Conservation (phyloP, 2,113 vertebrate genomes). For the Channa maculata region DNA sequence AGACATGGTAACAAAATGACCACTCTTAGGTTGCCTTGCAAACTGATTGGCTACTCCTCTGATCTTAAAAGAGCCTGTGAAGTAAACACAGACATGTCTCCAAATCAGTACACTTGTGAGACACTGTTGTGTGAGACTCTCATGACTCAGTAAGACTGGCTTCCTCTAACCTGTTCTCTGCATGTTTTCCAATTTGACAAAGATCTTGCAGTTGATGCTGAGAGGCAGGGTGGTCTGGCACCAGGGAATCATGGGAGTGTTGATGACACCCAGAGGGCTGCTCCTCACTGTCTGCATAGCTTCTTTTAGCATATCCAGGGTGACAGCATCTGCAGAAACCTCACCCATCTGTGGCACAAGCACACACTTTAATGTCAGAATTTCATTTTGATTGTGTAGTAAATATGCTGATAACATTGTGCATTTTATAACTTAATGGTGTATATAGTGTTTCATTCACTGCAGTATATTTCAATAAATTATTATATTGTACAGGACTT, state of each 20-base stretch:
- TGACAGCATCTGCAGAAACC: conserved; percentile 63
- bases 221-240: conserved; percentile 77
- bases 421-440: too few species aligned
- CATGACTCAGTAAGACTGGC: not conserved
- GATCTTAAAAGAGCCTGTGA: conserved; percentile 85
- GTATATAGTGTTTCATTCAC: too few species aligned
- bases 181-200: conserved; percentile 86
- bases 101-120: not conserved
- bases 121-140: not conserved
- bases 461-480: too few species aligned
- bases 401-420: not conserved
- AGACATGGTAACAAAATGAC: conserved; percentile 83
- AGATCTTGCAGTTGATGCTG: conserved; percentile 60
- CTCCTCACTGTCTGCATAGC: conserved; percentile 76
- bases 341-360: conserved; percentile 70
- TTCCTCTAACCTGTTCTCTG: conserved; percentile 78
- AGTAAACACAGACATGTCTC: not conserved
- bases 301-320: conserved; percentile 74
- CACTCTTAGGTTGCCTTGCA: conserved; percentile 63
- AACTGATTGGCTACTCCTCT: conserved; percentile 86
- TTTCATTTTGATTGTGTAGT: not conserved
- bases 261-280: conserved; percentile 83
- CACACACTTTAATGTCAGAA: not conserved
- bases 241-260: conserved; percentile 81
- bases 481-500: too few species aligned